phyloP scores from a whole-genome alignment of 2,113 vertebrate species.

The Pedionomus torquatus region DNA sequence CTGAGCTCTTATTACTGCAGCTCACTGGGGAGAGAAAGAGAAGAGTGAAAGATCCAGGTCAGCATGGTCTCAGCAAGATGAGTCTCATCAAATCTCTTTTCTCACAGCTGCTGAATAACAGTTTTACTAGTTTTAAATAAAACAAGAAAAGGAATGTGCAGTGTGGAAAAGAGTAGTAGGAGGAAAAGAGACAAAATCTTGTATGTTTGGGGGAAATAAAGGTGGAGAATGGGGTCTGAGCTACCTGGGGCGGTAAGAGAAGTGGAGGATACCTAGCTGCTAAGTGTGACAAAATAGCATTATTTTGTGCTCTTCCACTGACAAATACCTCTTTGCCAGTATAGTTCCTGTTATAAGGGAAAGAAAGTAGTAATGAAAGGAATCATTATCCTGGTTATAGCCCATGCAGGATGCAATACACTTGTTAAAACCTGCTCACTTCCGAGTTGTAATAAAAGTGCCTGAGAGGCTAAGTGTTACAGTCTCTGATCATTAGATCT shows the following conservation, averaged over 20 bases:
- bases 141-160: neutral
- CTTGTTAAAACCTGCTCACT: neutral
- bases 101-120: slow-evolving; percentile 65
- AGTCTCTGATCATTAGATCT: neutral
- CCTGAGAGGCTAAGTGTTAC: neutral
- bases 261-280: neutral
- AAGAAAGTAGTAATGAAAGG: neutral
- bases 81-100: slow-evolving; percentile 69
- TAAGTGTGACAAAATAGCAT: neutral
- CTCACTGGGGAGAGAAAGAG: slow-evolving; percentile 54
- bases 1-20: slow-evolving; percentile 72
- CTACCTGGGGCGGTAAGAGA: neutral
- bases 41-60: slow-evolving; percentile 63
- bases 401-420: neutral
- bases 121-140: slow-evolving; percentile 59
- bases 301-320: neutral
- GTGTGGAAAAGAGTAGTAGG: neutral
- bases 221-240: neutral
- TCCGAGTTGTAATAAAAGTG: neutral
- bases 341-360: neutral
- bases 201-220: neutral
- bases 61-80: slow-evolving; percentile 37
- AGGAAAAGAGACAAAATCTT: neutral
- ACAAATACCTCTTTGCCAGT: neutral
- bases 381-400: neutral